Percentiles rank a stretch among this genome's conserved stretches.
Conservation (phyloP, 2,888 invertebrate genomes). For the Drosophila anomelani region DNA sequence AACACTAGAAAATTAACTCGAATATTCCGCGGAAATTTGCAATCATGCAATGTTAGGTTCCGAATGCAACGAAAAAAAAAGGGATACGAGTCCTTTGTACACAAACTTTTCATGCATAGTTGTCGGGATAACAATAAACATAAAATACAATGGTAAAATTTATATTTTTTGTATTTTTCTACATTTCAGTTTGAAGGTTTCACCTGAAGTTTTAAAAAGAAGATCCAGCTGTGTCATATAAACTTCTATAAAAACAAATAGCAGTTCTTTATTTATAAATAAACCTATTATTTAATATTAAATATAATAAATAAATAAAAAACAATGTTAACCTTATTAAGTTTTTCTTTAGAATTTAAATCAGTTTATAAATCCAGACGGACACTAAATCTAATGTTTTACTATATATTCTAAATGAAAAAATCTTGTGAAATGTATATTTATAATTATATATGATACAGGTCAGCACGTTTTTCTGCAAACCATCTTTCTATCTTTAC, state of each 20-base stretch:
- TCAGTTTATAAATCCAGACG: background rate
- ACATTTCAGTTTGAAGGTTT: background rate
- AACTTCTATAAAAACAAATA: background rate
- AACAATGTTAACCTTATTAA: background rate
- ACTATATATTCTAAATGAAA: background rate
- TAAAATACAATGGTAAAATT: background rate
- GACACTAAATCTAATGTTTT: background rate
- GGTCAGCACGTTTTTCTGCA: background rate
- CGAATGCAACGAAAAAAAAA: background rate
- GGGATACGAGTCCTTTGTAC: slow-evolving; percentile 7
- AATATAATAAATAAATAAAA: too few relatives aligned
- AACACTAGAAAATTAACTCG: slow-evolving; percentile 27
- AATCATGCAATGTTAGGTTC: slow-evolving; percentile 33
- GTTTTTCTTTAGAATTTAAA: background rate
- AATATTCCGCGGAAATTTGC: slow-evolving; percentile 27
- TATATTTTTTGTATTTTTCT: background rate
- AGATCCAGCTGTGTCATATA: too few relatives aligned
- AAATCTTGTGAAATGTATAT: background rate
- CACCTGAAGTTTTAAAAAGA: background rate
- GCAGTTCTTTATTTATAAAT: too few relatives aligned
- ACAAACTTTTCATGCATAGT: background rate
- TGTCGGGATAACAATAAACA: background rate
- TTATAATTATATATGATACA: background rate
- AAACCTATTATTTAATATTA: too few relatives aligned
- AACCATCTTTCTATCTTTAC: background rate